These are phyloP conservation scores for Aphidoletes aphidimyza DNA, from an alignment of 2,888 invertebrate genomes.

Conservation along the genomic window DNA sequence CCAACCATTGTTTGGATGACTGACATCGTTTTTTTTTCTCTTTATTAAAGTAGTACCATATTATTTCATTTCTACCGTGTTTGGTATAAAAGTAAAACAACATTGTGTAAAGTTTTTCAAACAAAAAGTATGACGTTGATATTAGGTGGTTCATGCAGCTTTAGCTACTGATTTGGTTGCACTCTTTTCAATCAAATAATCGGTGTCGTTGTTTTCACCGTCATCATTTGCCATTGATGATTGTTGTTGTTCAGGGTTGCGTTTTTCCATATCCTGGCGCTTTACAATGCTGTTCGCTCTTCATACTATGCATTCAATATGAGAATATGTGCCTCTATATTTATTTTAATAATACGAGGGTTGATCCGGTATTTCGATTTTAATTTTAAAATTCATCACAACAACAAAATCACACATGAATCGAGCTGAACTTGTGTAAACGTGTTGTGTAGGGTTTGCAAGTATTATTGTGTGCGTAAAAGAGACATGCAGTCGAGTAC, in stretches of 20 bases:
- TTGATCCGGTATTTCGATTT: constrained; percentile 53
- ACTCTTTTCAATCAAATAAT: constrained; percentile 20
- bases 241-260: constrained; percentile 8
- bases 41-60: constrained; percentile 1
- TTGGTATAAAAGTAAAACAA: not conserved
- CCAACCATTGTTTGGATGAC: not conserved
- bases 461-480: constrained; percentile 39
- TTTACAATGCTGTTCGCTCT: not conserved
- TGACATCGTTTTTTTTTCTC: not conserved
- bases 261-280: constrained; percentile 1
- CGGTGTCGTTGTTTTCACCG: not conserved
- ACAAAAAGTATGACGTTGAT: not conserved
- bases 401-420: constrained; percentile 34
- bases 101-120: not conserved
- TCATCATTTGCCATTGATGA: not conserved
- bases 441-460: constrained; percentile 12
- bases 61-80: not conserved
- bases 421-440: constrained; percentile 28
- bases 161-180: constrained; percentile 31
- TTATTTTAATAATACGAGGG: constrained; percentile 54
- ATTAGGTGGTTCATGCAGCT: constrained; percentile 9
- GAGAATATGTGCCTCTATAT: not conserved
- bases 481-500: not conserved
- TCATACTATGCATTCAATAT: not conserved
- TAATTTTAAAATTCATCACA: constrained; percentile 53